Conservation (phyloP, 2,888 invertebrate genomes). For the Smittia aterrima region DNA sequence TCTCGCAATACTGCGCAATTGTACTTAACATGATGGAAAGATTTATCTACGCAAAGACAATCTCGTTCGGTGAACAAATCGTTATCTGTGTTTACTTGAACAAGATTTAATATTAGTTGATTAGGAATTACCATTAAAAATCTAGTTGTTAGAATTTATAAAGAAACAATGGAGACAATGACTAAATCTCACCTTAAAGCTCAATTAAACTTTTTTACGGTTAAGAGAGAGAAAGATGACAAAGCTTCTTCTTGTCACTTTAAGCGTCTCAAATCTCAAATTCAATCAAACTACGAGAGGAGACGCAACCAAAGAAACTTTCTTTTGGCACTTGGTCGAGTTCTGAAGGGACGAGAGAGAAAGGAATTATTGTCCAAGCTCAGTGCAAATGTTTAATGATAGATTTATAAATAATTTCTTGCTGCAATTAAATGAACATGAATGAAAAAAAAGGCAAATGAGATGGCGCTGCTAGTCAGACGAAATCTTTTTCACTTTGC, state of each 20-base stretch:
- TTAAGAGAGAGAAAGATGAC: neutral
- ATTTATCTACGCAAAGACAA: conserved; percentile 21
- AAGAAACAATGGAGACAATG: neutral
- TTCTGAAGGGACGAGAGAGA: neutral
- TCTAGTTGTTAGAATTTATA: conserved; percentile 26
- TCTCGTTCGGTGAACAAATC: neutral
- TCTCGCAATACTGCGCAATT: neutral
- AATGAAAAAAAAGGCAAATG: conserved; percentile 1
- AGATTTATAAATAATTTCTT: neutral
- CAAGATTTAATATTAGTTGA: conserved; percentile 21
- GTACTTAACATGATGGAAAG: neutral
- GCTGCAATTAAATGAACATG: conserved; percentile 27
- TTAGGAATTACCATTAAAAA: conserved; percentile 25
- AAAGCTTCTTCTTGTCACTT: too few species aligned
- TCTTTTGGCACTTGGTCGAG: conserved; percentile 33
- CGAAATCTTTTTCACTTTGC: neutral
- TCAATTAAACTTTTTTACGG: conserved; percentile 22
- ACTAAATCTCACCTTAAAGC: conserved; percentile 12
- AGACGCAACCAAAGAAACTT: conserved; percentile 5
- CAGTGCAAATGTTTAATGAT: conserved; percentile 35
- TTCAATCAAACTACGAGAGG: too few species aligned
- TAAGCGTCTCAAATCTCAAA: too few species aligned
- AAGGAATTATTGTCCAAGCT: neutral
- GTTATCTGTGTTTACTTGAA: conserved; percentile 2
- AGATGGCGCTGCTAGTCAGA: conserved; percentile 37